These are phyloP conservation scores for Hipposideros armiger DNA, from an alignment of 2,113 vertebrate genomes.

Conservation along the genomic window DNA sequence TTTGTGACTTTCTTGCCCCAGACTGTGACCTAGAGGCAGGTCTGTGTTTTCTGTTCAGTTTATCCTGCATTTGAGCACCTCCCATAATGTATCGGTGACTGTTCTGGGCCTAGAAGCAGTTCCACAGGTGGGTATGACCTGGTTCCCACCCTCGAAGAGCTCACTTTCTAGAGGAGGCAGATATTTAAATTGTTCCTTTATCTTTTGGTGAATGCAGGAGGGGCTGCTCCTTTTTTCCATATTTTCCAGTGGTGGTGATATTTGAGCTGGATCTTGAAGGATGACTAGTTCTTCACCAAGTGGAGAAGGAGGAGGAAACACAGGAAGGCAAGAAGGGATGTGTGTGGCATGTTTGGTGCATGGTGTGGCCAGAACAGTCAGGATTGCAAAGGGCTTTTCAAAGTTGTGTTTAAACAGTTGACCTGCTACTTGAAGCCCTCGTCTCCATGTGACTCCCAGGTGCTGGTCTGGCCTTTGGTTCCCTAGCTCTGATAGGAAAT, in stretches of 20 bases:
- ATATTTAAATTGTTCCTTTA: constrained; percentile 3
- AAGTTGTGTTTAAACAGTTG: constrained; percentile 1
- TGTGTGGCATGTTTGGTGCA: constrained; percentile 5
- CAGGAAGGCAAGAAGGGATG: background rate
- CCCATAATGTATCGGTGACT: background rate
- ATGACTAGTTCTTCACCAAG: background rate
- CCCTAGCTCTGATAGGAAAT: constrained; percentile 26
- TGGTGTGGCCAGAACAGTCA: background rate
- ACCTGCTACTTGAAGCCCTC: background rate
- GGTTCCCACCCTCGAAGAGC: background rate
- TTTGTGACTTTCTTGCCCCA: constrained; percentile 13
- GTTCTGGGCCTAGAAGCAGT: background rate
- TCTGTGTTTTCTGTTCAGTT: constrained; percentile 33
- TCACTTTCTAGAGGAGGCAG: background rate
- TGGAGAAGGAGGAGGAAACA: background rate
- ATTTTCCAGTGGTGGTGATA: background rate
- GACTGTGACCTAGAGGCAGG: background rate
- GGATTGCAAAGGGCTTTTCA: constrained; percentile 15
- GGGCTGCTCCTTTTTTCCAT: background rate
- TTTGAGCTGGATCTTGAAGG: constrained; percentile 10
- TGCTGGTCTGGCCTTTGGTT: background rate
- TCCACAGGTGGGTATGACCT: background rate
- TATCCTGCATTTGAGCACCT: constrained; percentile 10
- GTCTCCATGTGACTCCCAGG: background rate
- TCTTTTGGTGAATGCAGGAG: background rate